Evolutionary conservation across 1,140 invertebrate genomes (phyloP).

Genomic region (Drosophila prosaltans): DNA sequence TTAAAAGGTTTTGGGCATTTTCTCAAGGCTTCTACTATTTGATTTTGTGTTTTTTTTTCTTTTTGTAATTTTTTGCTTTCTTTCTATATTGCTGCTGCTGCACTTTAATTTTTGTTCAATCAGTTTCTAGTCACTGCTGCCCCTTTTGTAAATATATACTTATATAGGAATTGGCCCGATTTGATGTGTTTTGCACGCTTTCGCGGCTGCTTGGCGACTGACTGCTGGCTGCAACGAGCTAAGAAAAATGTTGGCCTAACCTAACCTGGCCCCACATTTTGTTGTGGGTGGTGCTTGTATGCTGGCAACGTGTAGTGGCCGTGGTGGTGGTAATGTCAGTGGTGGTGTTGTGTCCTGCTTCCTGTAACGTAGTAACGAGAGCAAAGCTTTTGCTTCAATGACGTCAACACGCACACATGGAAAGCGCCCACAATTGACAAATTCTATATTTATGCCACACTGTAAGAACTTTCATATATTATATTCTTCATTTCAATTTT

Average conservation of each 20-base stretch:
- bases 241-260: slow-evolving; percentile 47
- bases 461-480: slow-evolving; percentile 33
- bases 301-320: neutral
- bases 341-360: slow-evolving; percentile 46
- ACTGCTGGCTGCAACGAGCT: slow-evolving; percentile 44
- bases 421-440: slow-evolving; percentile 59
- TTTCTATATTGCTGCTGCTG: neutral
- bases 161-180: slow-evolving; percentile 35
- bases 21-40: slow-evolving; percentile 2
- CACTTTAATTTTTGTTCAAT: slow-evolving; percentile 1
- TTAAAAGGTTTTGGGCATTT: slow-evolving; percentile 43
- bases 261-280: slow-evolving; percentile 18
- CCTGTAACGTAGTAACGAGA: slow-evolving; percentile 73
- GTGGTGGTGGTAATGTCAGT: slow-evolving; percentile 1
- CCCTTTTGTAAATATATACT: slow-evolving; percentile 5
- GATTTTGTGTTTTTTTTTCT: neutral
- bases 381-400: slow-evolving; percentile 68
- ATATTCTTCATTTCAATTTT: no score
- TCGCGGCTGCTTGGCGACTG: slow-evolving; percentile 69
- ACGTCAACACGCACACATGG: slow-evolving; percentile 72
- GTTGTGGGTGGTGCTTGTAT: slow-evolving; percentile 22
- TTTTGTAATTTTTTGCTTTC: no score
- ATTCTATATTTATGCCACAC: slow-evolving; percentile 75
- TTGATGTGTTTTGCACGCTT: slow-evolving; percentile 56
- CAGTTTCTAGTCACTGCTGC: neutral